Evolutionary conservation across 2,113 vertebrate species (phyloP), one percentile per base, ranked within the genome.

Genomic region (Nycticryphes semicollaris): DNA sequence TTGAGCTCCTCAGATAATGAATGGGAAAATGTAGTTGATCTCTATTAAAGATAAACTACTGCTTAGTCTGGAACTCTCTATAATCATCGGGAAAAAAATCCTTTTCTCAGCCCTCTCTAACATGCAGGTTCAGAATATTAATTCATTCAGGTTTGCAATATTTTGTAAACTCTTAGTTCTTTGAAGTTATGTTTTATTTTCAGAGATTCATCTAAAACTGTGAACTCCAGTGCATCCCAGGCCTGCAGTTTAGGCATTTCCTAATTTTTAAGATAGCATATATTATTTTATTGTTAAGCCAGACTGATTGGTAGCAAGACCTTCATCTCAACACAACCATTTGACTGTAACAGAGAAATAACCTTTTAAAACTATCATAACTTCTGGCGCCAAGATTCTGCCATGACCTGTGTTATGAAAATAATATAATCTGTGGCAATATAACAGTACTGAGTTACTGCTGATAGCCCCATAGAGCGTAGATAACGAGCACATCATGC

Each of bases 341-440:
- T 59, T 75, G 48, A 51, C 70, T 89, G n/a, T 27, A 80, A 68
- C 20, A 80, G 64, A 94, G 59, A 77, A 91, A 73, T 59, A 90
- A 89, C 45, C 64, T 82, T 85, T 76, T 25, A 47, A 80, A 80
- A 76, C 64, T 63, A 63, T 35, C 59, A 18, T 10, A 79, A 83
- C 21, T 62, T 73, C 75, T 87, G 93, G 84, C 35, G 30, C 82
- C 89, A 72, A 92, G 93, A 83, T 70, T 94, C 93, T 94, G 82
- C 57, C 56, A 39, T 82, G 87, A 92, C 72, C 89, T 54, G 28
- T 83, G 83, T 95, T 91, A 97, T 86, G 89, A 96, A 90, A 97
- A 94, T 79, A 94, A 91, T 22, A 76, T 84, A 72, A 96, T 94
- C 92, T 96, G 37, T 4, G 6, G 77, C 73, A 69, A 91, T 94